These are phyloP conservation scores for Calephelis virginiensis DNA, from an alignment of 1,140 invertebrate species.

Conservation along the genomic window DNA sequence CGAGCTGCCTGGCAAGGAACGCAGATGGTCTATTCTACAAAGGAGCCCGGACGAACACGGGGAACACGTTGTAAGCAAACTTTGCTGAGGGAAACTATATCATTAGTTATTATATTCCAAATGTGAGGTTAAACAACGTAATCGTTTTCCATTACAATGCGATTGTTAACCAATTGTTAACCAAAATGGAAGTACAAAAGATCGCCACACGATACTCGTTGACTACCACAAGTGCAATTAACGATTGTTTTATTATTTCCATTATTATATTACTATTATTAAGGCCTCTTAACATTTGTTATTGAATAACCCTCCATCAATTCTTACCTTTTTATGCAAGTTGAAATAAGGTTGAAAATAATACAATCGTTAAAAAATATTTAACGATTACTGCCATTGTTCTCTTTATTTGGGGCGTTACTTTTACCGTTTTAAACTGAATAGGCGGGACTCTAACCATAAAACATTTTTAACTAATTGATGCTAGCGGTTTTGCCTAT, in stretches of 20 bases:
- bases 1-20: too few species aligned
- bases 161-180: constrained; percentile 11
- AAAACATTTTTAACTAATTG: constrained; percentile 21
- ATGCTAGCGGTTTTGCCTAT: background rate
- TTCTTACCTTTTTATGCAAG: constrained; percentile 14
- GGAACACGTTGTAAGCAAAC: too few species aligned
- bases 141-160: constrained; percentile 16
- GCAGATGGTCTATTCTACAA: too few species aligned
- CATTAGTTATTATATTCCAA: constrained; percentile 4
- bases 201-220: constrained; percentile 46
- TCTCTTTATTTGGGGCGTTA: constrained; percentile 43
- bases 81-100: constrained; percentile 8
- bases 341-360: constrained; percentile 22
- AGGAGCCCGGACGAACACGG: too few species aligned
- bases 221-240: constrained; percentile 38
- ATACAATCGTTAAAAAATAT: constrained; percentile 39
- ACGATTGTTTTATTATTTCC: constrained; percentile 44
- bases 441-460: constrained; percentile 20
- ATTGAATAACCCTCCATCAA: constrained; percentile 39
- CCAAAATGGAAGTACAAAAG: constrained; percentile 22
- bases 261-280: constrained; percentile 41
- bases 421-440: constrained; percentile 34
- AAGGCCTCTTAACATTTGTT: constrained; percentile 42
- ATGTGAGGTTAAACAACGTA: constrained; percentile 18
- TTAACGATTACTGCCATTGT: constrained; percentile 37